These are phyloP conservation scores for Typhlomys cinereus DNA, from an alignment of 2,113 vertebrate species.

Conservation along the genomic window DNA sequence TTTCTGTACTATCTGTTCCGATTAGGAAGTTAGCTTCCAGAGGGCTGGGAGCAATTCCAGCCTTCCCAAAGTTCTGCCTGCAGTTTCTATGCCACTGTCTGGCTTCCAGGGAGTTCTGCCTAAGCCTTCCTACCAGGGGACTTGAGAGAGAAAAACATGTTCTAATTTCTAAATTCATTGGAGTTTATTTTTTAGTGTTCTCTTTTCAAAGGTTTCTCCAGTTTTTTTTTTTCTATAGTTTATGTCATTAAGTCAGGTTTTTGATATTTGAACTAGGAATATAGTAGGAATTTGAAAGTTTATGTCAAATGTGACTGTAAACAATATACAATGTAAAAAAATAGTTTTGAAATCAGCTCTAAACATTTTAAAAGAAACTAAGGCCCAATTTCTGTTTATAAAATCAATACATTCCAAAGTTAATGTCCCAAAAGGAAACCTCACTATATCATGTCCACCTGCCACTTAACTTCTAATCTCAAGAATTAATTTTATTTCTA, in stretches of 20 bases:
- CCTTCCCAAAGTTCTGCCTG: neutral
- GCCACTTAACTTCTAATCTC: neutral
- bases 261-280: constrained; percentile 48
- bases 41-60: neutral
- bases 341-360: constrained; percentile 25
- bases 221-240: neutral
- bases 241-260: neutral
- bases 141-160: neutral
- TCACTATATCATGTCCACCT: neutral
- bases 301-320: neutral
- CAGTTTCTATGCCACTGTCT: neutral
- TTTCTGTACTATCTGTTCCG: neutral
- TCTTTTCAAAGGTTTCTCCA: neutral
- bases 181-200: constrained; percentile 41
- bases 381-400: constrained; percentile 13
- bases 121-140: neutral
- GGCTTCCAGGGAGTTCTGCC: neutral
- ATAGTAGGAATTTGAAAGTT: constrained; percentile 40
- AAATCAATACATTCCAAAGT: constrained; percentile 38
- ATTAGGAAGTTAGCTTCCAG: neutral
- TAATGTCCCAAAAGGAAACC: constrained; percentile 37
- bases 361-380: constrained; percentile 24
- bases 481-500: constrained; percentile 28
- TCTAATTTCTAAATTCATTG: constrained; percentile 6
- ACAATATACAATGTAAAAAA: neutral